phyloP scores from a whole-genome alignment of 2,888 invertebrate genomes.

The Acheta domesticus region DNA sequence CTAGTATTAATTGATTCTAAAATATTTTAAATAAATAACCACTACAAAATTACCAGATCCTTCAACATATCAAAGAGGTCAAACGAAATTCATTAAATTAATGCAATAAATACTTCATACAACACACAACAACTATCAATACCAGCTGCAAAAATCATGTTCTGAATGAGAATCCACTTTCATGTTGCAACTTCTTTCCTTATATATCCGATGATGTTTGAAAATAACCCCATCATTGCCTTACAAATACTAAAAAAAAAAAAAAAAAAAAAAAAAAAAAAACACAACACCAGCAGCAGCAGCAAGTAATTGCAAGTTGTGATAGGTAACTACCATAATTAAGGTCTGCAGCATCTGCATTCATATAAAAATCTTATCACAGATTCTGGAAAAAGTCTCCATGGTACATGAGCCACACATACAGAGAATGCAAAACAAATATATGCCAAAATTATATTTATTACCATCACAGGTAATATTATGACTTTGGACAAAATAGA shows the following conservation, averaged over 20 bases:
- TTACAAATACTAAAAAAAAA: neutral
- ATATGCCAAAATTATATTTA: neutral
- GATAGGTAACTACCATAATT: neutral
- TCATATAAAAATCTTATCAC: constrained; percentile 18
- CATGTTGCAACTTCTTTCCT: too few species aligned
- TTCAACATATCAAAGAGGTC: too few species aligned
- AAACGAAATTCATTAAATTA: too few species aligned
- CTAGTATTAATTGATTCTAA: too few species aligned
- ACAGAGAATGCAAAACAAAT: neutral
- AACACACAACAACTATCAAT: too few species aligned
- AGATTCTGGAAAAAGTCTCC: neutral
- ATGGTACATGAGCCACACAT: neutral
- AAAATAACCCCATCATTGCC: too few species aligned
- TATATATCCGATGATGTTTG: too few species aligned
- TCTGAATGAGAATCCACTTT: too few species aligned
- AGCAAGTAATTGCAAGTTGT: constrained; percentile 1
- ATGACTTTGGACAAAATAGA: neutral
- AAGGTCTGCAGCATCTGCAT: neutral
- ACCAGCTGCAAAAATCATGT: too few species aligned
- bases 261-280: neutral
- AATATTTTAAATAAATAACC: too few species aligned
- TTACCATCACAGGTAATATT: neutral
- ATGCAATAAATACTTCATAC: too few species aligned
- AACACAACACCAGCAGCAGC: neutral
- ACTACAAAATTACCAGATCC: too few species aligned